phyloP scores from a whole-genome alignment of 2,113 vertebrate species.

The Aptenodytes forsteri region DNA sequence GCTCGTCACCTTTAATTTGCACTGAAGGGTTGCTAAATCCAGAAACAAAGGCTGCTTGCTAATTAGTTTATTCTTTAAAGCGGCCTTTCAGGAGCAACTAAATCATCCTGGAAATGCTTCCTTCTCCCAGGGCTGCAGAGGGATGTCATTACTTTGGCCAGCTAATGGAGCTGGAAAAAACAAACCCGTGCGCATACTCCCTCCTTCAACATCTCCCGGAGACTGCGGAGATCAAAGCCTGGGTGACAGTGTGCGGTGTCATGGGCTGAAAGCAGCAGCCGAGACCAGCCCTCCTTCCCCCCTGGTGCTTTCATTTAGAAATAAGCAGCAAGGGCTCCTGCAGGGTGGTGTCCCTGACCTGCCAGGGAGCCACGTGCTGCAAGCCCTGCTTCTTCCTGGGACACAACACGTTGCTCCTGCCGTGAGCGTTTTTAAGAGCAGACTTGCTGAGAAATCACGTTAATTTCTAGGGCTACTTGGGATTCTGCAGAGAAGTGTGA shows the following conservation, averaged over 20 bases:
- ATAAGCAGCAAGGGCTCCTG: background rate
- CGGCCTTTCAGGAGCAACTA: background rate
- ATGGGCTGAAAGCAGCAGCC: background rate
- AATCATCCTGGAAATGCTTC: background rate
- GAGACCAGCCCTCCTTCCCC: background rate
- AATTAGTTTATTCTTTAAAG: conserved; percentile 18
- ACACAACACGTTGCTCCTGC: fast-evolving
- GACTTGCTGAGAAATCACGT: background rate
- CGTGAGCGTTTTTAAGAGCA: fast-evolving
- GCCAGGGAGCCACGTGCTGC: fast-evolving
- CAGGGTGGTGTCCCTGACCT: fast-evolving
- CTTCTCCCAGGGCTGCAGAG: background rate
- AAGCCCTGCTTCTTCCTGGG: fast-evolving
- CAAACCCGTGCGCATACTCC: fast-evolving
- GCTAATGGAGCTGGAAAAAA: background rate
- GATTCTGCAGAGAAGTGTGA: background rate
- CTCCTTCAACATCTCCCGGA: fast-evolving
- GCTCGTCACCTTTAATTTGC: background rate
- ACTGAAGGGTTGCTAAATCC: background rate
- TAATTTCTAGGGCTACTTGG: background rate
- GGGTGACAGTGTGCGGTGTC: background rate
- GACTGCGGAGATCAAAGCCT: background rate
- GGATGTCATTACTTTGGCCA: background rate
- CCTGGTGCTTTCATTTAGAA: fast-evolving
- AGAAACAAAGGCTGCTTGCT: background rate